phyloP scores from a whole-genome alignment of 2,797 vertebrate genomes.

The Enteromius mattozi region DNA sequence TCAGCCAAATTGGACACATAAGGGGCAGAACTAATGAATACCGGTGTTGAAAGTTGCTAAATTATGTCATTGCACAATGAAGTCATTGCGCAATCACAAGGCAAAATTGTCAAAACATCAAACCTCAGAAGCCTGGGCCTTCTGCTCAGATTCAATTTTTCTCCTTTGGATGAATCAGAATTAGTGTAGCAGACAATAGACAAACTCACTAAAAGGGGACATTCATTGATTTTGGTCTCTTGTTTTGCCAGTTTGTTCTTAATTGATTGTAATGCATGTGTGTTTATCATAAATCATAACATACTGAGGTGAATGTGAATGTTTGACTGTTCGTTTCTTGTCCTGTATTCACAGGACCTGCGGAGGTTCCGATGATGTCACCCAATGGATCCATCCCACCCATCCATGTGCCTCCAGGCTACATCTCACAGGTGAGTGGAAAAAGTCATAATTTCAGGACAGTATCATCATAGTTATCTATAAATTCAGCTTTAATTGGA shows the following conservation, averaged over 20 bases:
- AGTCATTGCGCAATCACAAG: too few relatives aligned
- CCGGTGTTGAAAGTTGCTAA: too few relatives aligned
- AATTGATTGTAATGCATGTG: not conserved
- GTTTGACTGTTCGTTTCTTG: slow-evolving; percentile 28
- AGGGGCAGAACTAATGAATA: not conserved
- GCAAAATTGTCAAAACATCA: too few relatives aligned
- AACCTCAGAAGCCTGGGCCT: not conserved
- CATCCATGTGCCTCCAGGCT: slow-evolving; percentile 96
- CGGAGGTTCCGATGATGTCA: slow-evolving; percentile 99
- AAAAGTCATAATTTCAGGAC: not conserved
- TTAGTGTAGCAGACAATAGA: not conserved
- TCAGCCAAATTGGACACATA: not conserved
- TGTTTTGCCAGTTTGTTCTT: not conserved
- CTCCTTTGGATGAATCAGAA: not conserved
- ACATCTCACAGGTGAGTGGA: slow-evolving; percentile 93
- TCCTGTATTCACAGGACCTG: slow-evolving; percentile 84
- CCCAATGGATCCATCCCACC: slow-evolving; percentile 97
- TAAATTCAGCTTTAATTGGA: not conserved
- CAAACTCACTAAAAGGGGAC: too few relatives aligned
- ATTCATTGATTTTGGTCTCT: not conserved
- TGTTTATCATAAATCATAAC: not conserved
- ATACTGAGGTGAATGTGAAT: slow-evolving; percentile 5
- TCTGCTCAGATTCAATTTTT: not conserved
- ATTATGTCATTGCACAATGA: too few relatives aligned
- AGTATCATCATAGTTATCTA: not conserved